A percentile compares a stretch with the other conserved stretches of the same genome.
Evolutionary conservation across 1,140 invertebrate genomes (phyloP).

Genomic region (Drosophila bocki): DNA sequence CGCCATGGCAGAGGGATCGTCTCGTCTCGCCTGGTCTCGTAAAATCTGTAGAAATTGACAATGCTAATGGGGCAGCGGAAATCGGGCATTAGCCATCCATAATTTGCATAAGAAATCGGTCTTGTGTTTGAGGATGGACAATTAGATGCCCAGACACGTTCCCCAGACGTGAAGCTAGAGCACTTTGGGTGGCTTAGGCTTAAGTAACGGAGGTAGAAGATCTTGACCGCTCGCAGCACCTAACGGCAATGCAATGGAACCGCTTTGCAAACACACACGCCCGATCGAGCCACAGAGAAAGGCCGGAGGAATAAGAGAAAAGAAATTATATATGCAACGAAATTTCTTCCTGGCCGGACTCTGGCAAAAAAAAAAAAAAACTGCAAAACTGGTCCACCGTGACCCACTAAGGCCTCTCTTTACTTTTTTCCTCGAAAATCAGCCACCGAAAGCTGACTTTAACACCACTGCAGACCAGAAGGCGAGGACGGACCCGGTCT

Average conservation of each 20-base stretch:
- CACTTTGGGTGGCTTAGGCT: constrained; percentile 47
- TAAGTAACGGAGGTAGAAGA: constrained; percentile 32
- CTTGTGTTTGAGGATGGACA: constrained; percentile 36
- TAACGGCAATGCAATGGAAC: constrained; percentile 50
- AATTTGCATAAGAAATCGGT: constrained; percentile 71
- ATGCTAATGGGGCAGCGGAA: constrained; percentile 72
- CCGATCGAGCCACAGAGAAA: constrained; percentile 29
- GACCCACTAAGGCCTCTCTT: constrained; percentile 67
- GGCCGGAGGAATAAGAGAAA: constrained; percentile 33
- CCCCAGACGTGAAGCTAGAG: constrained; percentile 35
- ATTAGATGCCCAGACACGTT: constrained; percentile 60
- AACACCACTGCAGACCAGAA: constrained; percentile 13
- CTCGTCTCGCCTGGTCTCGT: constrained; percentile 5
- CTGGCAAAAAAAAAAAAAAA: no score
- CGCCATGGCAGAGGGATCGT: constrained; percentile 4
- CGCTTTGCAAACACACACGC: constrained; percentile 25
- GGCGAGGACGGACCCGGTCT: constrained; percentile 21
- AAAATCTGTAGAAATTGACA: constrained; percentile 72
- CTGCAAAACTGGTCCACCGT: constrained; percentile 72
- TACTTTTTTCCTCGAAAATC: constrained; percentile 32
- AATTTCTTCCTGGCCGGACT: constrained; percentile 68
- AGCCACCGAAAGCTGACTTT: constrained; percentile 22
- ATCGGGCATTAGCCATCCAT: constrained; percentile 58
- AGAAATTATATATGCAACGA: constrained; percentile 71
- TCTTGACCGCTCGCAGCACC: constrained; percentile 31